These are phyloP conservation scores for Spatula versicolor DNA, from an alignment of 2,797 vertebrate species.

Conservation along the genomic window DNA sequence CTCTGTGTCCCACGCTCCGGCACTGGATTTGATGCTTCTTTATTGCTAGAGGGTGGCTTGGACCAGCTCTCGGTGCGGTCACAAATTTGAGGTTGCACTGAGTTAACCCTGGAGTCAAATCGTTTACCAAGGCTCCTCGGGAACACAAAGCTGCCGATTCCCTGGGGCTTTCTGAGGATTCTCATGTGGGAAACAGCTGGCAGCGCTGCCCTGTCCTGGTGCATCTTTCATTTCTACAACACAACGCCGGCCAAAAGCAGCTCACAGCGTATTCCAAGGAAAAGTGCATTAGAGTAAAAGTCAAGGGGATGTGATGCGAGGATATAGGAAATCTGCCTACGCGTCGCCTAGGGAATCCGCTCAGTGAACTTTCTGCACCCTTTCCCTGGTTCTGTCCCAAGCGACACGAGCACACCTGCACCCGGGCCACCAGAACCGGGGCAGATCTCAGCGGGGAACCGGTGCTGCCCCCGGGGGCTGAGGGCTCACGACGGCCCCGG, in stretches of 20 bases:
- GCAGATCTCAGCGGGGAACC: neutral
- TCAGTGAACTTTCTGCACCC: neutral
- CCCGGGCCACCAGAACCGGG: neutral
- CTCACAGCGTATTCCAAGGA: neutral
- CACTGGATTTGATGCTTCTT: neutral
- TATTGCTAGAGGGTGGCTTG: neutral
- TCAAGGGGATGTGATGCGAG: neutral
- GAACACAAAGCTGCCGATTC: neutral
- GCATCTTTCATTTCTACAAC: neutral
- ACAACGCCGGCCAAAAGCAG: neutral
- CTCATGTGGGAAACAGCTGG: neutral
- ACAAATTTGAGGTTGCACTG: neutral
- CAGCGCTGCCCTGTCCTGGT: neutral
- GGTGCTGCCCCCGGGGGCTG: neutral
- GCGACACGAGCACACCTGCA: accelerated
- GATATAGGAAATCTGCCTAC: neutral
- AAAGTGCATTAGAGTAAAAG: neutral
- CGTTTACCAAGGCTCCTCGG: neutral
- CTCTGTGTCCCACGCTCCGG: neutral
- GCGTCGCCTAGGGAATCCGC: neutral
- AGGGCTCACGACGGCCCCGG: too few species aligned
- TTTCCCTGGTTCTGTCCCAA: neutral
- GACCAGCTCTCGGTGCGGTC: neutral
- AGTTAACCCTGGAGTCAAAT: constrained; percentile 27
- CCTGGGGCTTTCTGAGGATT: neutral